Percentiles rank a stretch among this genome's conserved stretches.
Evolutionary conservation across 2,888 invertebrate genomes (phyloP).

Genomic region (Catocala nupta): DNA sequence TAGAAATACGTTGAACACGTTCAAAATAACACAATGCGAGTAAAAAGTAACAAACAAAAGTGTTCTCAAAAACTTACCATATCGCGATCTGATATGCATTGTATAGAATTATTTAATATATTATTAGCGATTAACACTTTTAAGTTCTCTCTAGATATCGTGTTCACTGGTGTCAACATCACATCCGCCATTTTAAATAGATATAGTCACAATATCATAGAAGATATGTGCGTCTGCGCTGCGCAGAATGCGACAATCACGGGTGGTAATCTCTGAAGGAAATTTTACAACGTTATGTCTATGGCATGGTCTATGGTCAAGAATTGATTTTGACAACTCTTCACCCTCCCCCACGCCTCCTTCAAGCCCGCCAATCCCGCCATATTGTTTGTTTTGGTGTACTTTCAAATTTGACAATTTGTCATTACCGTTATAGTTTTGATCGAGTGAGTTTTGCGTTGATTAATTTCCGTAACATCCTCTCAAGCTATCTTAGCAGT

Average conservation of each 20-base stretch:
- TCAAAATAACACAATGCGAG: neutral
- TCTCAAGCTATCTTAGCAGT: too few species aligned
- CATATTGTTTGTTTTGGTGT: too few species aligned
- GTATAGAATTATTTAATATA: slow-evolving; percentile 68
- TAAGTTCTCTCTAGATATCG: slow-evolving; percentile 66
- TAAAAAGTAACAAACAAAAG: slow-evolving; percentile 14
- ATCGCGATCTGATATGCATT: slow-evolving; percentile 67
- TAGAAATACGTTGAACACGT: neutral
- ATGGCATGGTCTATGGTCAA: too few species aligned
- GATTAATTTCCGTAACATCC: too few species aligned
- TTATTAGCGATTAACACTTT: slow-evolving; percentile 72
- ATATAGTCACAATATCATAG: neutral
- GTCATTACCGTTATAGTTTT: too few species aligned
- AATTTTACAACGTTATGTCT: too few species aligned
- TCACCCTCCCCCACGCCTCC: too few species aligned
- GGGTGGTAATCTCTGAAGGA: too few species aligned
- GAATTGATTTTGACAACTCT: too few species aligned
- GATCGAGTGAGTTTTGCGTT: too few species aligned
- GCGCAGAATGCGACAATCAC: slow-evolving; percentile 2
- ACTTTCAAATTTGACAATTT: too few species aligned
- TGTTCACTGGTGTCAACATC: slow-evolving; percentile 72
- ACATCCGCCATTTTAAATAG: slow-evolving; percentile 59
- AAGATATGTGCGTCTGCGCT: neutral
- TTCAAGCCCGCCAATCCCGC: too few species aligned
- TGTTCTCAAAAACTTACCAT: slow-evolving; percentile 51